phyloP scores from a whole-genome alignment of 2,113 vertebrate genomes.

The Astur gentilis region DNA sequence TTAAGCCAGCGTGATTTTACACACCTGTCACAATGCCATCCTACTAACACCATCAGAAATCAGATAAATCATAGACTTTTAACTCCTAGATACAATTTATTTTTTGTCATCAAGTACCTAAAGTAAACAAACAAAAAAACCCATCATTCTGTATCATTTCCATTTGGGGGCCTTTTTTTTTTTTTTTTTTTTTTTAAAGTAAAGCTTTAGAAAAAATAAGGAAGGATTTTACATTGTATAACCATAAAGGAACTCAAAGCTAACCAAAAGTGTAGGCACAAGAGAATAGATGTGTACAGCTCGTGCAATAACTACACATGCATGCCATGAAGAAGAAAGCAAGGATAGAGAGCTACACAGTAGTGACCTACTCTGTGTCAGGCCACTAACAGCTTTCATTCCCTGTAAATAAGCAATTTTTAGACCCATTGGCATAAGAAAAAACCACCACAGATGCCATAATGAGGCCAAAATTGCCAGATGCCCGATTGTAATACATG shows the following conservation, averaged over 20 bases:
- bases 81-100: background rate
- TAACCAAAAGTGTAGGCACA: background rate
- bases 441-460: background rate
- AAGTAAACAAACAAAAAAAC: background rate
- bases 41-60: background rate
- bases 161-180: no score
- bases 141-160: background rate
- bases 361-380: background rate
- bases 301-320: background rate
- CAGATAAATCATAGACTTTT: background rate
- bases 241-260: background rate
- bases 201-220: background rate
- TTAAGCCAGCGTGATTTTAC: background rate
- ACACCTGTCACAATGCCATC: background rate
- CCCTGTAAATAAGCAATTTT: background rate
- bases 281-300: background rate
- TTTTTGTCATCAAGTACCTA: background rate
- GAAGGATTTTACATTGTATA: background rate
- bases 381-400: background rate
- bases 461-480: background rate
- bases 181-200: background rate
- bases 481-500: accelerated
- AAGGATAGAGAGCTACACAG: background rate
- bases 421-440: background rate
- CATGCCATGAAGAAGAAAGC: background rate